phyloP scores from a whole-genome alignment of 2,888 invertebrate species.

The Platerodrilus igneus region DNA sequence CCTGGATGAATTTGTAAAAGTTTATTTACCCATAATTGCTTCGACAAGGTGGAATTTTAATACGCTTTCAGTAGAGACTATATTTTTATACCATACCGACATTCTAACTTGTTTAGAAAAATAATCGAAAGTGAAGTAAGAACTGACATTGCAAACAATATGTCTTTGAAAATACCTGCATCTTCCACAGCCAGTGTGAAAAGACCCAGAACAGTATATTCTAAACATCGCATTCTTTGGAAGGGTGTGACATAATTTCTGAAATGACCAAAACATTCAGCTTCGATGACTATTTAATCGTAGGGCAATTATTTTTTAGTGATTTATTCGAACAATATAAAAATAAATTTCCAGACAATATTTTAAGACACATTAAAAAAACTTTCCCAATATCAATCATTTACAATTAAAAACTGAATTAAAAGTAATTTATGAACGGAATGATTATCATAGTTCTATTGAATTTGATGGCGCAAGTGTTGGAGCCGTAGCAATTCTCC shows the following conservation, averaged over 20 bases:
- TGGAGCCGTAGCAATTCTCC: constrained; percentile 2
- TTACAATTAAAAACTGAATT: background rate
- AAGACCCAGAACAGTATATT: constrained; percentile 5
- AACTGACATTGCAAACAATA: too few relatives aligned
- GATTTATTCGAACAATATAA: constrained; percentile 4
- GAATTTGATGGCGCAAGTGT: too few relatives aligned
- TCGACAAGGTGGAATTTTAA: constrained; percentile 15
- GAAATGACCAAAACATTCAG: constrained; percentile 11
- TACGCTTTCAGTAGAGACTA: constrained; percentile 19
- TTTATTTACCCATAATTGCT: constrained; percentile 8
- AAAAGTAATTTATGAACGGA: background rate
- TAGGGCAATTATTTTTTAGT: constrained; percentile 3
- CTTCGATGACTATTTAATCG: constrained; percentile 11
- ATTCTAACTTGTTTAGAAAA: constrained; percentile 5
- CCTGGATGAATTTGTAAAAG: constrained; percentile 11
- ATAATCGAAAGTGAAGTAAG: background rate
- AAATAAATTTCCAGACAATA: background rate
- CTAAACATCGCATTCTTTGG: constrained; percentile 9
- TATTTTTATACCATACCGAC: constrained; percentile 1
- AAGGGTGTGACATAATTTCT: constrained; percentile 13
- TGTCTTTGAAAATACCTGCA: too few relatives aligned
- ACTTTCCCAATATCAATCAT: background rate
- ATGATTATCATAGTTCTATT: too few relatives aligned
- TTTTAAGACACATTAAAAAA: background rate
- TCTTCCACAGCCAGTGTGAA: background rate